Evolutionary conservation across 35 echinoderm and acorn worm genomes (phyloP).

Genomic region (Ophioderma brevispina): DNA sequence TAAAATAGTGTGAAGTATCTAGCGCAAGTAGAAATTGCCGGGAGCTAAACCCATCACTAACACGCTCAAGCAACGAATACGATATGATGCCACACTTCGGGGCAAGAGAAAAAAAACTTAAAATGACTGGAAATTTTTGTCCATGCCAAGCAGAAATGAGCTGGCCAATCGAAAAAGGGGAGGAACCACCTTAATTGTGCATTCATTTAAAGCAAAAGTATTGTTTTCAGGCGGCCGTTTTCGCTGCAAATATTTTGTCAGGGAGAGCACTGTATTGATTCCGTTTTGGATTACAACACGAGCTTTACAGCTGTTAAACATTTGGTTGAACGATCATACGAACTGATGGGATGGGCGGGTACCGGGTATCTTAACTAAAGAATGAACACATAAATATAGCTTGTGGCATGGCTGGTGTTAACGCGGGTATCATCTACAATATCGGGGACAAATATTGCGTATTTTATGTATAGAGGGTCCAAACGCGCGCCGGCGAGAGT

Average conservation of each 20-base stretch:
- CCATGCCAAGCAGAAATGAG: too few relatives aligned
- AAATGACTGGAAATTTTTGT: not conserved
- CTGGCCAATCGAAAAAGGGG: not conserved
- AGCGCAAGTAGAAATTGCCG: not conserved
- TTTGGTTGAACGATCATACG: conserved; percentile 35
- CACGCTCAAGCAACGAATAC: not conserved
- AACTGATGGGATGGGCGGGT: conserved; percentile 17
- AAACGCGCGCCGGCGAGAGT: not conserved
- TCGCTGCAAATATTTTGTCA: conserved; percentile 51
- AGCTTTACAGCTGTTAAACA: conserved; percentile 53
- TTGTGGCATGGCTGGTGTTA: not conserved
- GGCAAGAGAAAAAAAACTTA: not conserved
- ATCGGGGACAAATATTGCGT: not conserved
- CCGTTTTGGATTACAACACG: conserved; percentile 33
- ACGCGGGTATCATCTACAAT: not conserved
- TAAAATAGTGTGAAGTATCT: not conserved
- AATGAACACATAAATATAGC: not conserved
- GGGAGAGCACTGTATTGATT: conserved; percentile 44
- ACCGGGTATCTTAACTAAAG: conserved; percentile 2
- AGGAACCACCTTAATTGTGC: conserved; percentile 27
- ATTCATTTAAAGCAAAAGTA: conserved; percentile 51
- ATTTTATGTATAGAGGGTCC: not conserved
- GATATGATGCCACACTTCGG: not conserved
- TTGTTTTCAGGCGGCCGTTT: conserved; percentile 49
- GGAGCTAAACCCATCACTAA: not conserved